These are phyloP conservation scores for Netelia inedita DNA, from an alignment of 2,888 invertebrate species.

Conservation along the genomic window DNA sequence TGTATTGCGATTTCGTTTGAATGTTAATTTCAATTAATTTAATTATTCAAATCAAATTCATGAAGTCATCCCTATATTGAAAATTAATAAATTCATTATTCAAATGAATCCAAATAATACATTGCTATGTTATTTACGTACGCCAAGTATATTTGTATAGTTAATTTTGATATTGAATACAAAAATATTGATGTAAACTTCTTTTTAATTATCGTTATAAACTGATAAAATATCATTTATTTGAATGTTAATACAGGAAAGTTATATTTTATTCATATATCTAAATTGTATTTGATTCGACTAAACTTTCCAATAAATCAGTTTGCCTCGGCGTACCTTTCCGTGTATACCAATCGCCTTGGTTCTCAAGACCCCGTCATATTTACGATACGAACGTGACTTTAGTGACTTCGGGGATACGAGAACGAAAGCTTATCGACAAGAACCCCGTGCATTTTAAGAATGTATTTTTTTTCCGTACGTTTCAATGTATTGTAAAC, in stretches of 20 bases:
- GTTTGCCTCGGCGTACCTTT: neutral
- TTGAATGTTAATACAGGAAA: neutral
- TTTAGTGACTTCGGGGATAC: slow-evolving; percentile 20
- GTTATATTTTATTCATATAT: neutral
- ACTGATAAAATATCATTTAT: too few species aligned
- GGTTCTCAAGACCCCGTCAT: slow-evolving; percentile 1
- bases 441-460: slow-evolving; percentile 41
- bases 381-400: slow-evolving; percentile 54
- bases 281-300: neutral
- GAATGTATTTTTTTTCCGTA: slow-evolving; percentile 6
- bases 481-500: slow-evolving; percentile 28
- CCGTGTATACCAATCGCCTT: neutral
- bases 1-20: too few species aligned
- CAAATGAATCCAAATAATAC: too few species aligned
- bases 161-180: too few species aligned
- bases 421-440: slow-evolving; percentile 38
- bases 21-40: too few species aligned
- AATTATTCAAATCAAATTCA: too few species aligned
- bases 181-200: too few species aligned
- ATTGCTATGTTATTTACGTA: too few species aligned
- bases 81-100: too few species aligned
- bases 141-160: too few species aligned
- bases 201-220: too few species aligned
- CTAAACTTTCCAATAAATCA: neutral
- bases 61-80: too few species aligned